phyloP scores from a whole-genome alignment of 2,113 vertebrate species.

The Peromyscus californicus region DNA sequence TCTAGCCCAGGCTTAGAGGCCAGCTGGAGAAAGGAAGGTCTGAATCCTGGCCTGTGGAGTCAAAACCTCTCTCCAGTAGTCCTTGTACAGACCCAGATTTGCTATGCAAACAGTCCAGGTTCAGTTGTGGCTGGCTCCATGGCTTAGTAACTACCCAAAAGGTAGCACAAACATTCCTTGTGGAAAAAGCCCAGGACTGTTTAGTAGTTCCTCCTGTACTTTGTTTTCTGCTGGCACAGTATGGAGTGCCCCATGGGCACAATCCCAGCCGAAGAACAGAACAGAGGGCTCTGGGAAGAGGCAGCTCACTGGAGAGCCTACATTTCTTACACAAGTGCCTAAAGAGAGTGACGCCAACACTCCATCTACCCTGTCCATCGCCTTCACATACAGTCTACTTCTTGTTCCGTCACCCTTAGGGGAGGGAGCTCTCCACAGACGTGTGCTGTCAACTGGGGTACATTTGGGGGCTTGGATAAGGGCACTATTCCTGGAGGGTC shows the following conservation, averaged over 20 bases:
- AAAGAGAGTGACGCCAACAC: conserved; percentile 87
- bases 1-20: conserved; percentile 55
- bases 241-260: conserved; percentile 65
- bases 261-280: conserved; percentile 70
- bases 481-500: conserved; percentile 84
- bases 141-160: conserved; percentile 74
- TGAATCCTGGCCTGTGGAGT: conserved; percentile 60
- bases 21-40: conserved; percentile 44
- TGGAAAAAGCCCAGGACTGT: conserved; percentile 80
- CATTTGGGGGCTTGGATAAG: conserved; percentile 81
- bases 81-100: conserved; percentile 83
- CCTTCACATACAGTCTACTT: conserved; percentile 85
- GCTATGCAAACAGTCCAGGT: conserved; percentile 88
- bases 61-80: conserved; percentile 71
- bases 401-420: conserved; percentile 78
- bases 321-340: conserved; percentile 92
- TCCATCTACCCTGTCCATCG: conserved; percentile 86
- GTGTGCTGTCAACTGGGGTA: conserved; percentile 72
- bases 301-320: conserved; percentile 84
- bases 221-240: conserved; percentile 65
- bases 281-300: conserved; percentile 74
- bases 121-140: conserved; percentile 75
- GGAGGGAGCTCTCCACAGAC: conserved; percentile 80
- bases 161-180: conserved; percentile 79
- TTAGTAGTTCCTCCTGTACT: conserved; percentile 72